Evolutionary conservation across 30 jellyfish, hydroid and myxozoan genomes (phyloP), one percentile per base, ranked within the genome.

Genomic region (Hydra vulgaris): DNA sequence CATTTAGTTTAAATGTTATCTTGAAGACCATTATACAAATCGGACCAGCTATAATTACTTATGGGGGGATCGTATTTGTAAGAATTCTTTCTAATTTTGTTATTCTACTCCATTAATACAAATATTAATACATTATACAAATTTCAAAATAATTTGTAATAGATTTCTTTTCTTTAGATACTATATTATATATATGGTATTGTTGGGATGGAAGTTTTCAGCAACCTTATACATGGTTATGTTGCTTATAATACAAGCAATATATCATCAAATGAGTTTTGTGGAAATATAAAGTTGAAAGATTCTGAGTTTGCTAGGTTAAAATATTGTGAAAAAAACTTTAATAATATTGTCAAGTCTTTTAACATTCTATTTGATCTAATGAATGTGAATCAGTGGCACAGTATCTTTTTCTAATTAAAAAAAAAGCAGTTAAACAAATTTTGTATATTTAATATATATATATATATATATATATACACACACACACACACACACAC

Each of bases 371-470:
- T 93, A 70, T 88, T 93, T 55, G 99, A 93, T 54, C 82, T 93
- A 86, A 93, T 95, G 26, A 96, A 87, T 23, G 99, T 93, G 82
- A 93, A 93, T 67, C 99, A 93, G 71, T 93, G 99, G 99, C 99
- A 93, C 78, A 87, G 99, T 93, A 90, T 90, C 97, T 86, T 89
- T 83, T 83, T 53, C 72, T 68, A 40, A 40, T 40, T 3, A 3
- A 4, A 21, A n/a, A 71, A 71, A 15, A 21, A 71, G 17, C 16
- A 17, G 22, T 18, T 71, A 21, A 21, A 21, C n/a, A 56, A 17
- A 71, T 71, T 17, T 15, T 15, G 79, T 15, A 15, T 15, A 17
- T 71, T 71, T 23, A 71, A 17, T 71, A 20, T 56, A 56, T 56
- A n/a, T 16, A 56, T n/a, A n/a, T n/a, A n/a, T n/a, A n/a, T n/a